Percentiles rank a stretch among this genome's conserved stretches.
Conservation (phyloP, 1,140 invertebrate genomes). For the Apis mellifera region Amel_HAv3.1 CM009941.2:9589501-9590000, state of each 20-base stretch:
- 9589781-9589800: not conserved
- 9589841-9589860: not conserved
- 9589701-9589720: not conserved
- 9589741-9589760: slow-evolving; percentile 1
- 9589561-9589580: not conserved
- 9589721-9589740: too few relatives aligned
- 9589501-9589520: not conserved
- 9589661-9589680: not conserved
- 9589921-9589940: not conserved
- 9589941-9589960: too few relatives aligned
- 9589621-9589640: not conserved
- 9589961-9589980: too few relatives aligned
- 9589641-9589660: not conserved
- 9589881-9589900: not conserved
- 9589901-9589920: not conserved
- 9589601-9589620: not conserved
- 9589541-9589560: not conserved
- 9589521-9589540: slow-evolving; percentile 9
- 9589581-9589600: slow-evolving; percentile 11
- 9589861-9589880: not conserved
- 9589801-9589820: not conserved
- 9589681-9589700: not conserved
- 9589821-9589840: not conserved
- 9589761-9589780: not conserved
- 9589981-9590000: too few relatives aligned